These are phyloP conservation scores for Dryoscopus gambensis DNA, from an alignment of 2,113 vertebrate species.

Conservation along the genomic window DNA sequence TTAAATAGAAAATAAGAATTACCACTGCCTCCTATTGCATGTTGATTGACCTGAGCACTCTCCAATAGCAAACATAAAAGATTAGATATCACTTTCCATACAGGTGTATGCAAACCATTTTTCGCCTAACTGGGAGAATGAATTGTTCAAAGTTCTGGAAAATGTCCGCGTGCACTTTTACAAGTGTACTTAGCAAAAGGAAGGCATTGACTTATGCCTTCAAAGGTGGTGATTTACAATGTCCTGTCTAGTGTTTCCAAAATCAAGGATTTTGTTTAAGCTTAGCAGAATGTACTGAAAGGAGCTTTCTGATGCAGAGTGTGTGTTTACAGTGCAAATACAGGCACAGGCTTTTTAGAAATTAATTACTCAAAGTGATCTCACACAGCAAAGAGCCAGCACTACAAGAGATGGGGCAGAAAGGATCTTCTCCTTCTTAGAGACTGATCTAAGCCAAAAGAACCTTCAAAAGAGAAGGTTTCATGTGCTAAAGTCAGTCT, in stretches of 20 bases:
- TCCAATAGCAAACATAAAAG: conserved; percentile 56
- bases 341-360: not conserved
- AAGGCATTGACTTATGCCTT: conserved; percentile 47
- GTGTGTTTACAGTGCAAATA: conserved; percentile 23
- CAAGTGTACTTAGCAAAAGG: conserved; percentile 44
- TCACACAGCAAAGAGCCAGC: not conserved
- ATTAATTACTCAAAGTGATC: not conserved
- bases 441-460: not conserved
- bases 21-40: conserved; percentile 21
- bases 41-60: conserved; percentile 45
- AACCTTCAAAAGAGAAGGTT: not conserved
- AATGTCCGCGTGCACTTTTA: conserved; percentile 34
- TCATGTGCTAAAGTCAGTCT: not conserved
- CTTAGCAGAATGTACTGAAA: conserved; percentile 26
- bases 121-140: not conserved
- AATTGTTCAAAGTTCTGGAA: conserved; percentile 50
- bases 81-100: conserved; percentile 68
- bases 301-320: not conserved
- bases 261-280: conserved; percentile 53
- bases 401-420: not conserved
- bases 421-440: not conserved
- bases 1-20: conserved; percentile 61
- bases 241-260: conserved; percentile 58
- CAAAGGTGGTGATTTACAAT: conserved; percentile 60
- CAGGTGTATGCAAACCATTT: conserved; percentile 71